These are phyloP conservation scores for Lepus townsendii DNA, from an alignment of 2,797 vertebrate species.

Conservation along the genomic window DNA sequence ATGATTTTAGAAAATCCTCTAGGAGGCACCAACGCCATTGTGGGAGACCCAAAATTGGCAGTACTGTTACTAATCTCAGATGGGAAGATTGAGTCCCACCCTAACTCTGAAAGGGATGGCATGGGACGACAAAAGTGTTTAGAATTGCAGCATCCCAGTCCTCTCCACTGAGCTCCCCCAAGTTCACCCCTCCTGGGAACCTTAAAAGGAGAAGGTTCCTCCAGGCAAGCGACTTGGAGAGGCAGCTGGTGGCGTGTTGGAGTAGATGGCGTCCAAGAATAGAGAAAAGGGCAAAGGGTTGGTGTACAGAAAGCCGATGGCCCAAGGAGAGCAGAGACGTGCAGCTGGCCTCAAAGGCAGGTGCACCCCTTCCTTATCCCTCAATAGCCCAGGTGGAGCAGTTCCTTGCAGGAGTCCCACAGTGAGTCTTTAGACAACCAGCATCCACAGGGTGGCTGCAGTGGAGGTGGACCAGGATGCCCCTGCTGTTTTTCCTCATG, in stretches of 20 bases:
- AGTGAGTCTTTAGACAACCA: neutral
- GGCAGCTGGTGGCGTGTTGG: neutral
- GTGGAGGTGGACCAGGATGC: fast-evolving
- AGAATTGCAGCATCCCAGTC: neutral
- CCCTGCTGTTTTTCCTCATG: neutral
- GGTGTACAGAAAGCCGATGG: neutral
- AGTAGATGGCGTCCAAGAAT: no score
- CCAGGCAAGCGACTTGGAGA: neutral
- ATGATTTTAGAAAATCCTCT: neutral
- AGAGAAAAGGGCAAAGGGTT: neutral
- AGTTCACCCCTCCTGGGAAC: neutral
- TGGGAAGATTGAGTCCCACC: neutral
- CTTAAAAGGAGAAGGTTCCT: neutral
- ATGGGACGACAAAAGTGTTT: neutral
- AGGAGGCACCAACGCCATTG: neutral
- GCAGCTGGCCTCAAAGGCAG: neutral
- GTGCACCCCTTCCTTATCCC: neutral
- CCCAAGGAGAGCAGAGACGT: neutral
- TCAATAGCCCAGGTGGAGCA: neutral
- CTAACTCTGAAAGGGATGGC: neutral
- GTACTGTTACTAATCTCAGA: neutral
- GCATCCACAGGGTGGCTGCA: neutral
- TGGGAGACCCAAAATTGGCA: neutral
- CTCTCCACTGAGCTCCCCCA: neutral
- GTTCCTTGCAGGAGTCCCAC: neutral